phyloP scores from a whole-genome alignment of 2,797 vertebrate species.

The Phalanger gymnotis region DNA sequence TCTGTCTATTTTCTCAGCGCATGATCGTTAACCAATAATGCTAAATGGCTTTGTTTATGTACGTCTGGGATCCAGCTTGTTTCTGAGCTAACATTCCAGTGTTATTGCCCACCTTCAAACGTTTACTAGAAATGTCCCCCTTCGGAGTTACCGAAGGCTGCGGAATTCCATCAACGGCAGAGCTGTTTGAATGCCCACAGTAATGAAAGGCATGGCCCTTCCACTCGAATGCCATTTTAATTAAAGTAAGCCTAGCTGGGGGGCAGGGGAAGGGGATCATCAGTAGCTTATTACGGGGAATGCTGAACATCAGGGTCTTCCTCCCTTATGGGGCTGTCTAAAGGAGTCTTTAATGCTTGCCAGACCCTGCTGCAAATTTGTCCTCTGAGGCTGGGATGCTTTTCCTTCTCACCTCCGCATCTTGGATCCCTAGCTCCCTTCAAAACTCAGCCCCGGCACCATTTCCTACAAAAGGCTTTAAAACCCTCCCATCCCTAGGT shows the following conservation, averaged over 20 bases:
- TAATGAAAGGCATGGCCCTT: slow-evolving; percentile 30
- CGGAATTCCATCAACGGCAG: not conserved
- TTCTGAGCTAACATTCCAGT: slow-evolving; percentile 27
- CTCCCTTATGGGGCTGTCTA: slow-evolving; percentile 30
- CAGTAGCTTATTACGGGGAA: slow-evolving; percentile 64
- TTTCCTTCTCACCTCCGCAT: not conserved
- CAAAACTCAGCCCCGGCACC: not conserved
- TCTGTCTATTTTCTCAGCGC: slow-evolving; percentile 30
- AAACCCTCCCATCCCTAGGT: not conserved
- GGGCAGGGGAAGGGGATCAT: slow-evolving; percentile 49
- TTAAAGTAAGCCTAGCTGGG: slow-evolving; percentile 71
- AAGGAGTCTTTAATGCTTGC: not conserved
- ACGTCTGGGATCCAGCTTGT: slow-evolving; percentile 56
- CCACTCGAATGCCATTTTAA: slow-evolving; percentile 75
- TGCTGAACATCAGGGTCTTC: slow-evolving; percentile 56
- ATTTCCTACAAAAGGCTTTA: not conserved
- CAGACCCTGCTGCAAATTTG: not conserved
- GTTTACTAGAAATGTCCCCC: not conserved
- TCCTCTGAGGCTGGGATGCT: not conserved
- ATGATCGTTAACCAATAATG: slow-evolving; percentile 59
- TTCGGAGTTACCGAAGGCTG: not conserved
- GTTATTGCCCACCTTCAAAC: not conserved
- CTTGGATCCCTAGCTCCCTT: not conserved
- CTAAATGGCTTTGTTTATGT: slow-evolving; percentile 8
- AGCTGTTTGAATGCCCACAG: not conserved